Base-by-base conservation (phyloP, 2,888 invertebrate genomes). In the Troides helena region DNA sequence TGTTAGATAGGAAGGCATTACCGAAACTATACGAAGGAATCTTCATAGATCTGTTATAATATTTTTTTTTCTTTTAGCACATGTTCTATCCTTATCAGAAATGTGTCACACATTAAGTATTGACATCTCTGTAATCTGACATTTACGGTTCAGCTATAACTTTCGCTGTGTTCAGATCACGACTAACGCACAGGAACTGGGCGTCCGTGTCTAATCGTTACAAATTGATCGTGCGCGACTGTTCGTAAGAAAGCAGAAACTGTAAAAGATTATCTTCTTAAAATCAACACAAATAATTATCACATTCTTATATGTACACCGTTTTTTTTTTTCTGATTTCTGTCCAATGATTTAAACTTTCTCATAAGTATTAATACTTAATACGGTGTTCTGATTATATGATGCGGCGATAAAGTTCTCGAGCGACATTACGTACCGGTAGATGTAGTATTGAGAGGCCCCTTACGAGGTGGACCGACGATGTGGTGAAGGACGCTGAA, bases 121-220 rank as follows among this genome's bases (percentile, higher is more conserved):
- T 43, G 39, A 25, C 61, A 61, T 72, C 69, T 66, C 36, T 25
- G 68, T 72, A 72, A 70, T 69, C 70, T 61, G 67, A 70, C 67
- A 65, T 68, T 61, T 70, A 69, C 56, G n/a, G 61, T 65, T 12
- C 60, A 69, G 68, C 57, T 53, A 69, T 71, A 61, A 76, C 77
- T 78, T 78, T 77, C 77, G 74, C 77, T 73, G 65, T 63, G 56
- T 53, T 71, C 70, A 68, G 74, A 74, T 77, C 75, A 77, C 76
- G 77, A 75, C 74, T 72, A 74, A 74, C 70, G 72, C 73, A 74
- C 74, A 74, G 74, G 75, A 77, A 77, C 71, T 71, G 59, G 71
- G 62, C 67, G 66, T 72, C 74, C 75, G 71, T 78, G 76, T 78
- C 79, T 75, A 78, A 80, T 80, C 75, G 72, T 67, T 61, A 66